Percentiles rank a stretch among this genome's conserved stretches.
phyloP scores from a whole-genome alignment of 2,888 invertebrate genomes.

The Hirudinaria manillensis region DNA sequence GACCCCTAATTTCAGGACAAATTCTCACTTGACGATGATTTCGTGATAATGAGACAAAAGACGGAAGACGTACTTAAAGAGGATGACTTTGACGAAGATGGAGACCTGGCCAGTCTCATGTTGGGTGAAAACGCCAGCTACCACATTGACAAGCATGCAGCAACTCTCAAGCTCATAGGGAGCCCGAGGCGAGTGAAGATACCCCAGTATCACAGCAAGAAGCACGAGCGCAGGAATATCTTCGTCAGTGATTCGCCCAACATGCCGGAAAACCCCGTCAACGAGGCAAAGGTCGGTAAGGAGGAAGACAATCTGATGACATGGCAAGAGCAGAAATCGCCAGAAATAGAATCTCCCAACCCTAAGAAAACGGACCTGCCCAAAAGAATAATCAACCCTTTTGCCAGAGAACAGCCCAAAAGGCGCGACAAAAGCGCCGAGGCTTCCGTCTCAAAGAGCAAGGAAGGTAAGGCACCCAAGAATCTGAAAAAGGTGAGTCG shows the following conservation, averaged over 20 bases:
- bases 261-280: neutral
- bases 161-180: conserved; percentile 9
- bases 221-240: neutral
- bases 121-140: conserved; percentile 10
- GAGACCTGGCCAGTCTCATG: neutral
- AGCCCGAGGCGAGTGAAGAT: neutral
- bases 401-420: too few species aligned
- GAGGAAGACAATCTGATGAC: neutral
- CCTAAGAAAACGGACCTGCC: too few species aligned
- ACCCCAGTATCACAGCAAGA: too few species aligned
- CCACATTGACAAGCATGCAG: neutral
- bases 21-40: conserved; percentile 13
- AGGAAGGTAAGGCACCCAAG: too few species aligned
- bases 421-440: too few species aligned
- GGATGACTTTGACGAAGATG: conserved; percentile 7
- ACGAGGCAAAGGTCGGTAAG: neutral
- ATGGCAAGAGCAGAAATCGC: neutral
- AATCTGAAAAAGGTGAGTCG: too few species aligned
- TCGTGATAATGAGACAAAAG: conserved; percentile 15
- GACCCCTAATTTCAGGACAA: neutral
- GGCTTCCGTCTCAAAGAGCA: too few species aligned
- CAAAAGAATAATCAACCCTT: too few species aligned
- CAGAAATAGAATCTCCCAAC: too few species aligned
- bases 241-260: neutral
- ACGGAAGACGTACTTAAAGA: conserved; percentile 1